A percentile compares a stretch with the other conserved stretches of the same genome.
These are phyloP conservation scores for Phataginus tetradactyla DNA, from an alignment of 2,797 vertebrate genomes.

Conservation along the genomic window DNA sequence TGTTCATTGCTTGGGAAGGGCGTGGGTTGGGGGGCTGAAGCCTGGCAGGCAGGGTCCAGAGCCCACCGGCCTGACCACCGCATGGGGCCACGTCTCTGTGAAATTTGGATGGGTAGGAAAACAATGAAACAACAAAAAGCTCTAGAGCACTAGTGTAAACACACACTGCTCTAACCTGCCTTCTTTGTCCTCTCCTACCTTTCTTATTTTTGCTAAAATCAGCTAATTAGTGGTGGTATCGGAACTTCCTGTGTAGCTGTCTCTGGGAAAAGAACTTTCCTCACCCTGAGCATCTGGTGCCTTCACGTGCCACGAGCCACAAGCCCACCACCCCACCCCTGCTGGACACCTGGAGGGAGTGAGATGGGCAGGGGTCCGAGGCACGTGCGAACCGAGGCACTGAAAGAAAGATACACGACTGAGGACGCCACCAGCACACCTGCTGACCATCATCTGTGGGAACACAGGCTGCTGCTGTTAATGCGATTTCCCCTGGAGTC, in stretches of 20 bases:
- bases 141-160: not conserved
- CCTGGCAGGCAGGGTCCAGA: no score
- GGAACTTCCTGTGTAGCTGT: not conserved
- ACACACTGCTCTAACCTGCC: not conserved
- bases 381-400: accelerated
- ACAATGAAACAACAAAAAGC: not conserved
- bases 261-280: not conserved
- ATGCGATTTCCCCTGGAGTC: not conserved
- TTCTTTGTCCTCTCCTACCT: not conserved
- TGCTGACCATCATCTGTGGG: accelerated
- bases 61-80: not conserved
- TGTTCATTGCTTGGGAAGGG: not conserved
- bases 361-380: not conserved
- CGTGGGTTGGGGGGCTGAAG: not conserved
- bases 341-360: accelerated
- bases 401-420: not conserved
- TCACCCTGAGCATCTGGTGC: not conserved
- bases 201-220: not conserved
- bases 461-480: not conserved
- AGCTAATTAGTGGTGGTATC: not conserved
- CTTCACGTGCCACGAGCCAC: not conserved
- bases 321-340: not conserved
- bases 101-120: not conserved
- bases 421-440: accelerated
- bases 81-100: not conserved